Percentiles rank a stretch among this genome's conserved stretches.
phyloP scores from a whole-genome alignment of 2,888 invertebrate species.

The Drosophila infuscata region DNA sequence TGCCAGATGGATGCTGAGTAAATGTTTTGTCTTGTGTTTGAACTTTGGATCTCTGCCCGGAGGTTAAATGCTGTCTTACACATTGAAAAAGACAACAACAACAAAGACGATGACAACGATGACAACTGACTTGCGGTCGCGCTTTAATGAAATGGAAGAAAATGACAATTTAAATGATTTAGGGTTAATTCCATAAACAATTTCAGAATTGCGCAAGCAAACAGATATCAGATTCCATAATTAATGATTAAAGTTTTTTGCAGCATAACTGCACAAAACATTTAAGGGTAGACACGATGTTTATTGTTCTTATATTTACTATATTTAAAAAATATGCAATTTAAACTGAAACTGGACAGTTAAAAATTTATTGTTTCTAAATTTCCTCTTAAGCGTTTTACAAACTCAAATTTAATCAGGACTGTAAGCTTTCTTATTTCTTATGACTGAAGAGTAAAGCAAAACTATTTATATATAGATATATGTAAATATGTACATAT shows the following conservation, averaged over 20 bases:
- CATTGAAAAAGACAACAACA: conserved; percentile 2
- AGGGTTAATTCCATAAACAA: conserved; percentile 25
- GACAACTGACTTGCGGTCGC: conserved; percentile 52
- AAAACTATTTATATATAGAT: too few relatives aligned
- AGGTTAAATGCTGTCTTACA: conserved; percentile 71
- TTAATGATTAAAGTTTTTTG: neutral
- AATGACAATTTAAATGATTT: conserved; percentile 29
- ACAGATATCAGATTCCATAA: conserved; percentile 2
- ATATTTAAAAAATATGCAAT: neutral
- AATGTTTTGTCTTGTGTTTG: conserved; percentile 71
- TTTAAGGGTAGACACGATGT: neutral
- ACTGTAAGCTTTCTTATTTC: neutral
- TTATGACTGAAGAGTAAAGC: neutral
- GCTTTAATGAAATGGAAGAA: conserved; percentile 60
- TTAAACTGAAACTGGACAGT: neutral
- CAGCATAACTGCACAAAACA: neutral
- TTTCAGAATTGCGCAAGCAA: neutral
- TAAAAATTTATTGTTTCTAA: neutral
- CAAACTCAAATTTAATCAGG: neutral
- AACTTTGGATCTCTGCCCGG: conserved; percentile 54
- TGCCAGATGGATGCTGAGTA: conserved; percentile 65
- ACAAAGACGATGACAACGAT: conserved; percentile 9
- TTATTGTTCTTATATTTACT: neutral
- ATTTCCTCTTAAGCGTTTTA: fast-evolving
- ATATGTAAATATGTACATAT: too few relatives aligned